A percentile compares a stretch with the other conserved stretches of the same genome.
These are phyloP conservation scores for Toxotes chatareus DNA, from an alignment of 2,113 vertebrate species.

Conservation along the genomic window DNA sequence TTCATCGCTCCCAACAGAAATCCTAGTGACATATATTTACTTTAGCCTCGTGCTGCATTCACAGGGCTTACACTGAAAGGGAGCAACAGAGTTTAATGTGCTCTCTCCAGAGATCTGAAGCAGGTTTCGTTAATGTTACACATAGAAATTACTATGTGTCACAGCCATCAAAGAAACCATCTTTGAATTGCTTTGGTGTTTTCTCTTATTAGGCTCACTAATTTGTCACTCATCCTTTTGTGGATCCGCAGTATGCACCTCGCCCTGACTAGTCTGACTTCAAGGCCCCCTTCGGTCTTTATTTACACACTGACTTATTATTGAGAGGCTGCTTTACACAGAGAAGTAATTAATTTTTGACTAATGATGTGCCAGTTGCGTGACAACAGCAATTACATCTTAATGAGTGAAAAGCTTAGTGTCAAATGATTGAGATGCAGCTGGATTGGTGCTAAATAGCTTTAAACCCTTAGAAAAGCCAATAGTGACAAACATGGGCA, in stretches of 20 bases:
- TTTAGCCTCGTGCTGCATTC: constrained; percentile 44
- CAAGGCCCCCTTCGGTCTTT: constrained; percentile 65
- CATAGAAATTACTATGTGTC: constrained; percentile 31
- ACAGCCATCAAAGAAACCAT: constrained; percentile 27
- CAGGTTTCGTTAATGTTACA: constrained; percentile 45
- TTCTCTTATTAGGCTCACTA: constrained; percentile 57
- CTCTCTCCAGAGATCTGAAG: constrained; percentile 27
- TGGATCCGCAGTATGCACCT: constrained; percentile 43
- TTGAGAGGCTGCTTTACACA: constrained; percentile 69
- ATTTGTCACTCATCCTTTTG: constrained; percentile 60
- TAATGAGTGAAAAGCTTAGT: constrained; percentile 78
- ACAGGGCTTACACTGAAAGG: constrained; percentile 27
- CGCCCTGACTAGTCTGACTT: constrained; percentile 48
- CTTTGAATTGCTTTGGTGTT: constrained; percentile 47
- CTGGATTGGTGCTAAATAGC: constrained; percentile 71
- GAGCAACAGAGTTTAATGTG: constrained; percentile 35
- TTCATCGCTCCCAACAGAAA: constrained; percentile 43
- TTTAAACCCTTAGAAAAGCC: constrained; percentile 62
- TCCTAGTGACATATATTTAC: constrained; percentile 64
- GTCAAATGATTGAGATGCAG: constrained; percentile 75
- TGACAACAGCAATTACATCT: constrained; percentile 80
- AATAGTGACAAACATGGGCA: constrained; percentile 40
- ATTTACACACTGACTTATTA: constrained; percentile 77
- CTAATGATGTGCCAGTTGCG: constrained; percentile 76
- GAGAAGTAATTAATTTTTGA: constrained; percentile 79